Conservation (phyloP, 2,888 invertebrate genomes). For the Steinernema carpocapsae region DNA sequence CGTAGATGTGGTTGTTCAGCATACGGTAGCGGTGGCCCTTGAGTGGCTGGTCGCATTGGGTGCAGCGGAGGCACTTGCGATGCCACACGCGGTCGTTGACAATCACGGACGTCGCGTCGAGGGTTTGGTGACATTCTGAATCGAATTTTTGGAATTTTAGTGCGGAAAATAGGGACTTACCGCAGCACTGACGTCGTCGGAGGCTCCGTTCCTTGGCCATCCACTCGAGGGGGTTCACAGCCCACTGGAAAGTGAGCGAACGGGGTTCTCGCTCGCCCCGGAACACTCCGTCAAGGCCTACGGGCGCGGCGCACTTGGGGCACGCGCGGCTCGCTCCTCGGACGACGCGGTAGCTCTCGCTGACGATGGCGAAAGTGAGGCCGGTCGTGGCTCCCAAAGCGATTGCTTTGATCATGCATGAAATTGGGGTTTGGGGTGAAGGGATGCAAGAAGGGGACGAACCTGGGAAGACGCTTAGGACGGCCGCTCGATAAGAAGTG, state of each 20-base stretch:
- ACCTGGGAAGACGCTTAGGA: no score
- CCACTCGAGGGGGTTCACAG: constrained; percentile 15
- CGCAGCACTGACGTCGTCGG: constrained; percentile 7
- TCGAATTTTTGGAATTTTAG: no score
- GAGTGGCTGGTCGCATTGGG: background rate
- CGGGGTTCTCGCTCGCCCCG: constrained; percentile 10
- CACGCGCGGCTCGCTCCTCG: background rate
- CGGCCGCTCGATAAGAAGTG: no score
- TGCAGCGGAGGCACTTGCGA: constrained; percentile 6
- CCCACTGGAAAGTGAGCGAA: constrained; percentile 8
- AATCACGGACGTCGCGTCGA: constrained; percentile 12
- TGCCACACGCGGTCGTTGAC: constrained; percentile 24
- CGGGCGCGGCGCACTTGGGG: constrained; percentile 6
- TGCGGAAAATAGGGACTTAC: no score
- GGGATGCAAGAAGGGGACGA: no score
- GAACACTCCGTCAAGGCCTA: constrained; percentile 8
- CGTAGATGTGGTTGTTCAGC: constrained; percentile 13
- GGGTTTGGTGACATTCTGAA: background rate
- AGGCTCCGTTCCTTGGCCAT: background rate
- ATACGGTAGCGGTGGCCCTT: constrained; percentile 22
- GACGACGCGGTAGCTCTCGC: background rate
- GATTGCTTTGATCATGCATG: background rate
- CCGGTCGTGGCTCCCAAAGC: background rate
- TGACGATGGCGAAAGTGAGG: background rate
- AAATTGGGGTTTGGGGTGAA: background rate